Conservation (phyloP, 2,797 vertebrate species). For the Lepidocolaptes lacrymiger region DNA sequence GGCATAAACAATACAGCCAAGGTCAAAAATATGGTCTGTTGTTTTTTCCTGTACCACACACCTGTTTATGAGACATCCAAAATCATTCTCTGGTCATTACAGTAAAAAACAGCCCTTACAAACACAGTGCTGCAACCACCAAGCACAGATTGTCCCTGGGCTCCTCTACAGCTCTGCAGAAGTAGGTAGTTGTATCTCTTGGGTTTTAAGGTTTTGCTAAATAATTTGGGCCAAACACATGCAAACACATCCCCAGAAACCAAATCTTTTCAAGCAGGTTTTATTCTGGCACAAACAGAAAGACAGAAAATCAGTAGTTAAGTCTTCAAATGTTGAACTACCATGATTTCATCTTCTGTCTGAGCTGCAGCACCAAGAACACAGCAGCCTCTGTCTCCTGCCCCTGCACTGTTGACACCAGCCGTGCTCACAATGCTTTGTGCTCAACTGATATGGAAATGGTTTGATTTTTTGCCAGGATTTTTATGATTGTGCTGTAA, state of each 20-base stretch:
- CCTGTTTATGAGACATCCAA: not conserved
- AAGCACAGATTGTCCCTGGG: not conserved
- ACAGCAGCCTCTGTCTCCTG: conserved; percentile 45
- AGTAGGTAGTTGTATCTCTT: not conserved
- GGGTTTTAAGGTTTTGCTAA: not conserved
- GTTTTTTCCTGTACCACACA: not conserved
- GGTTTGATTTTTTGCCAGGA: not conserved
- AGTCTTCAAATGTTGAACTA: not conserved
- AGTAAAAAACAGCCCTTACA: not conserved
- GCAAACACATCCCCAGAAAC: not conserved
- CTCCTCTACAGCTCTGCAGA: not conserved
- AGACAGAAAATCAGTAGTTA: conserved; percentile 34
- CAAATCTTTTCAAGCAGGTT: not conserved
- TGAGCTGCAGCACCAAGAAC: conserved; percentile 28
- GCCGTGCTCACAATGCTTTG: not conserved
- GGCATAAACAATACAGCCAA: not conserved
- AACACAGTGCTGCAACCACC: not conserved
- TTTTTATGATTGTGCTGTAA: conserved; percentile 2
- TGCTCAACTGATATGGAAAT: not conserved
- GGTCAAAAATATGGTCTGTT: not conserved
- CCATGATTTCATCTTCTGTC: conserved; percentile 39
- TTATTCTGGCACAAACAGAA: not conserved
- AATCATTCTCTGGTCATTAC: not conserved
- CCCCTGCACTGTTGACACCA: conserved; percentile 1
- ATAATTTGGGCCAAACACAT: not conserved